A percentile compares a stretch with the other conserved stretches of the same genome.
phyloP scores from a whole-genome alignment of 2,797 vertebrate species.

The Brotula barbata region DNA sequence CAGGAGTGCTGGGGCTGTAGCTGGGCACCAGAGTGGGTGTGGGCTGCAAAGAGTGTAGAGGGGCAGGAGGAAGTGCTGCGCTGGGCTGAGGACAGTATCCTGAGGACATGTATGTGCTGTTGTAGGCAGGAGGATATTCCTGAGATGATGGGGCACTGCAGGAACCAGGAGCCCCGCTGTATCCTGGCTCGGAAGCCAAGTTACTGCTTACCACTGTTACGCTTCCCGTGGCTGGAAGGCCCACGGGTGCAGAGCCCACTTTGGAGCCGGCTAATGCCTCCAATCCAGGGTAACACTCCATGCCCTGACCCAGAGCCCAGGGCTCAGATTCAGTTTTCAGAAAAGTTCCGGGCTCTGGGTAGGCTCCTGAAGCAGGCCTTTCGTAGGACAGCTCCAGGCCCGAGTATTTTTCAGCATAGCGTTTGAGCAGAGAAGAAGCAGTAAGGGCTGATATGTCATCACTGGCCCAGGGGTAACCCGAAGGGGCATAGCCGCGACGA shows the following conservation, averaged over 20 bases:
- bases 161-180: conserved; percentile 60
- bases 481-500: conserved; percentile 83
- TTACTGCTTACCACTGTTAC: conserved; percentile 81
- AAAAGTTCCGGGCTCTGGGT: conserved; percentile 84
- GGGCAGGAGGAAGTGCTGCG: conserved; percentile 81
- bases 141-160: conserved; percentile 76
- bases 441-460: conserved; percentile 96
- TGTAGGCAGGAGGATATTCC: conserved; percentile 88
- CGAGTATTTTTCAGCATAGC: conserved; percentile 96
- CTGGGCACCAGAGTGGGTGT: conserved; percentile 79
- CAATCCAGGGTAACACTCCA: conserved; percentile 83
- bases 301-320: conserved; percentile 83
- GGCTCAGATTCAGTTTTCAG: conserved; percentile 88
- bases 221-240: conserved; percentile 78
- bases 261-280: conserved; percentile 81
- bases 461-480: conserved; percentile 92
- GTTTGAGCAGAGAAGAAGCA: conserved; percentile 93
- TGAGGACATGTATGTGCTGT: conserved; percentile 86
- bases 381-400: conserved; percentile 88
- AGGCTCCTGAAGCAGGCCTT: conserved; percentile 75
- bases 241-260: conserved; percentile 72
- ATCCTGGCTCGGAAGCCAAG: conserved; percentile 65
- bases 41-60: conserved; percentile 80
- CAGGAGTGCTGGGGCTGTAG: conserved; percentile 81
- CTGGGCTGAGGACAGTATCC: conserved; percentile 85